These are phyloP conservation scores for Melanotaenia pygmaea DNA, from an alignment of 2,797 vertebrate genomes.

Conservation along the genomic window DNA sequence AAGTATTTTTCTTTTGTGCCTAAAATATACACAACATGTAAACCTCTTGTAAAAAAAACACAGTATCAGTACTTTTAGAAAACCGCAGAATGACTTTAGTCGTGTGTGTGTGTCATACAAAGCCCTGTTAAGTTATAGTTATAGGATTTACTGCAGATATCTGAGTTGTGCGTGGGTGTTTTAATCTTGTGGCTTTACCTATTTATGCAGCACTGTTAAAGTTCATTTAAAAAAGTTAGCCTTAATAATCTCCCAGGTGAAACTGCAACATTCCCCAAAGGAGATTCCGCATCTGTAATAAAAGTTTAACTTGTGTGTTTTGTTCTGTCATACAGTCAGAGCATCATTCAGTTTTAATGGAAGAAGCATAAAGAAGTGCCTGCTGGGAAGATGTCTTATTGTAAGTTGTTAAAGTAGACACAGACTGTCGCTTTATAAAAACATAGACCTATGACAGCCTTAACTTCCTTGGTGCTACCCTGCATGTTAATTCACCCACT, in stretches of 20 bases:
- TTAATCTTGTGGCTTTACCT: constrained; percentile 47
- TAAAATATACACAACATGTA: constrained; percentile 23
- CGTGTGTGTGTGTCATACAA: not conserved
- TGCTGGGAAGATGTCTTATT: constrained; percentile 9
- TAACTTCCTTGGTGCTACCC: not conserved
- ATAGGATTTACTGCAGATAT: constrained; percentile 36
- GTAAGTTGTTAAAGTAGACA: not conserved
- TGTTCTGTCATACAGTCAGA: not conserved
- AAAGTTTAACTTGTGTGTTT: constrained; percentile 1
- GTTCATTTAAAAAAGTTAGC: constrained; percentile 39
- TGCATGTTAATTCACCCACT: constrained; percentile 33
- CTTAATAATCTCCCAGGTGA: constrained; percentile 20
- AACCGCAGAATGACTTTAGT: not conserved
- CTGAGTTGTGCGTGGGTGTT: constrained; percentile 44
- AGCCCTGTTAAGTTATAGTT: constrained; percentile 37
- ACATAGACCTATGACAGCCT: not conserved
- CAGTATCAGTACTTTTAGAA: constrained; percentile 6
- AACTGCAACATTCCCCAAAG: constrained; percentile 29
- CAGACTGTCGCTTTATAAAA: constrained; percentile 9
- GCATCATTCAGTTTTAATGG: constrained; percentile 3
- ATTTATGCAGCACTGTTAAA: constrained; percentile 26
- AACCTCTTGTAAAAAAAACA: constrained; percentile 2
- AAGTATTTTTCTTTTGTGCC: constrained; percentile 27
- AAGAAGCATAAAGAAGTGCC: not conserved
- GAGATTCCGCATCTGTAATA: constrained; percentile 1